Percentiles rank a stretch among this genome's conserved stretches.
Evolutionary conservation across 2,797 vertebrate genomes (phyloP).

Genomic region (Typhlichthys eigenmanni): DNA sequence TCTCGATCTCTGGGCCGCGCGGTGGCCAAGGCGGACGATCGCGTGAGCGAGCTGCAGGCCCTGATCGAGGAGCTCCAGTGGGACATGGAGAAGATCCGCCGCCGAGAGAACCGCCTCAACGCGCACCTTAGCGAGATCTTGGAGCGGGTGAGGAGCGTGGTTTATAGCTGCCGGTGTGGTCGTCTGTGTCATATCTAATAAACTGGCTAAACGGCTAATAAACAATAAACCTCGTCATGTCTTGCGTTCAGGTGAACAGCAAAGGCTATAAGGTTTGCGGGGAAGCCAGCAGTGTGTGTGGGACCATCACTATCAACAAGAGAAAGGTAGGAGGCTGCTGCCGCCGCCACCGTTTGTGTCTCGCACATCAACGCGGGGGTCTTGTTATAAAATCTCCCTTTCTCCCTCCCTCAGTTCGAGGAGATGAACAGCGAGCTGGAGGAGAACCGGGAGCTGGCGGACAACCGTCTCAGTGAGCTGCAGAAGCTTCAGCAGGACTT

Average conservation of each 20-base stretch:
- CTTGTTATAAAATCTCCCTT: not conserved
- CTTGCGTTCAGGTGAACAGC: slow-evolving; percentile 86
- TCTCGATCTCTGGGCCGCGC: slow-evolving; percentile 84
- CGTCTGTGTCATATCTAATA: not conserved
- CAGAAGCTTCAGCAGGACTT: slow-evolving; percentile 93
- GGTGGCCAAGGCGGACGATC: slow-evolving; percentile 89
- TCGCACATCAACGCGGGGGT: not conserved
- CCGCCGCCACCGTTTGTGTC: not conserved
- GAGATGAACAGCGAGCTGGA: slow-evolving; percentile 97
- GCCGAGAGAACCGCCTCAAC: slow-evolving; percentile 92
- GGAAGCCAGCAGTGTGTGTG: slow-evolving; percentile 94
- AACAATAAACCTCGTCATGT: slow-evolving; percentile 1
- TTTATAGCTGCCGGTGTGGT: no score
- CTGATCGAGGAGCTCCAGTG: slow-evolving; percentile 95
- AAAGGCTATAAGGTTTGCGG: slow-evolving; percentile 98
- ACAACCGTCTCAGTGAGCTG: slow-evolving; percentile 89
- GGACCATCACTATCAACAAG: slow-evolving; percentile 95
- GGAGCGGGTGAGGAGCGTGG: slow-evolving; percentile 80
- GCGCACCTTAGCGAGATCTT: slow-evolving; percentile 90
- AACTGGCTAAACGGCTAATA: not conserved
- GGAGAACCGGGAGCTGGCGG: slow-evolving; percentile 92
- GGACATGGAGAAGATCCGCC: slow-evolving; percentile 97
- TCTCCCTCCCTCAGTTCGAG: slow-evolving; percentile 82
- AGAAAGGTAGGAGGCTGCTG: slow-evolving; percentile 82
- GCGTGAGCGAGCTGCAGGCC: slow-evolving; percentile 89